Evolutionary conservation across 2,113 vertebrate species (phyloP).

Genomic region (Capreolus pygargus): DNA sequence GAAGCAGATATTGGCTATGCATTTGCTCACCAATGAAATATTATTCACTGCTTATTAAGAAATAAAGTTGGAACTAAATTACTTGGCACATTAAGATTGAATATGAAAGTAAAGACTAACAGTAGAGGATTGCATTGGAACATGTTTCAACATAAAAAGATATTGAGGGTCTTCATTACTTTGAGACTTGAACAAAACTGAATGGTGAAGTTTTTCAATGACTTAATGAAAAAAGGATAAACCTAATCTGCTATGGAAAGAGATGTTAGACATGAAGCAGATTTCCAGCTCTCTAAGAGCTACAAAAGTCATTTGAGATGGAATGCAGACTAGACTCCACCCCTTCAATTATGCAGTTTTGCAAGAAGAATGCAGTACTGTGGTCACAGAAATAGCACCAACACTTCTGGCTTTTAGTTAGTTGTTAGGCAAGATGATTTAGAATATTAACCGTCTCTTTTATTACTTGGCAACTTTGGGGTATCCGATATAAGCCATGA

Average conservation of each 20-base stretch:
- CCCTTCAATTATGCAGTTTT: constrained; percentile 56
- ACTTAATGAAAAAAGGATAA: constrained; percentile 55
- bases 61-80: not conserved
- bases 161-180: not conserved
- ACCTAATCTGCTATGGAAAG: constrained; percentile 52
- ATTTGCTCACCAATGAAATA: not conserved
- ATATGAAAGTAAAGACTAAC: not conserved
- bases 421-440: constrained; percentile 77
- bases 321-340: constrained; percentile 53
- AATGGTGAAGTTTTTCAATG: not conserved
- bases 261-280: constrained; percentile 58
- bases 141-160: not conserved
- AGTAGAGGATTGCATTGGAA: not conserved
- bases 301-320: constrained; percentile 42
- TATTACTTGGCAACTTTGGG: constrained; percentile 81
- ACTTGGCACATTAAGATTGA: not conserved
- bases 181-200: not conserved
- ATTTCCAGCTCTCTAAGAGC: constrained; percentile 50
- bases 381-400: constrained; percentile 74
- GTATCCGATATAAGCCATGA: constrained; percentile 74
- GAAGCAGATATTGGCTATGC: not conserved
- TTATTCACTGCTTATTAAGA: not conserved
- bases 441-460: constrained; percentile 74
- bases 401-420: constrained; percentile 41
- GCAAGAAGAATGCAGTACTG: constrained; percentile 64